phyloP scores from a whole-genome alignment of 2,888 invertebrate genomes.

The Myopa testacea region DNA sequence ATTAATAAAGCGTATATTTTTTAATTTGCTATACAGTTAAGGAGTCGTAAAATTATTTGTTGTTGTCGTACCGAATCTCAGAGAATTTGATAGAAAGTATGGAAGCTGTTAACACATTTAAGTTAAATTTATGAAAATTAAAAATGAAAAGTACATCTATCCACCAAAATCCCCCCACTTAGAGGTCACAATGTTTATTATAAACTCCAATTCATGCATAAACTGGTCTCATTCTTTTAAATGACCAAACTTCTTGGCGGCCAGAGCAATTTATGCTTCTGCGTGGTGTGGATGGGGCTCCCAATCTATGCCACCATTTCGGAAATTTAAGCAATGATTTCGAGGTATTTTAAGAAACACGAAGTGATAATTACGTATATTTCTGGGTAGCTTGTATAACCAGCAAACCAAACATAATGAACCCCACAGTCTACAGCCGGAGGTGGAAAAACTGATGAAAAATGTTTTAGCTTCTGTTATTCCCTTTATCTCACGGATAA shows the following conservation, averaged over 20 bases:
- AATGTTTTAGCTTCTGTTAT: too few relatives aligned
- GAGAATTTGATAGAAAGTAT: background rate
- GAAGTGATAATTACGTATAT: too few relatives aligned
- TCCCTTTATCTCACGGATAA: too few relatives aligned
- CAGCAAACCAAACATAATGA: too few relatives aligned
- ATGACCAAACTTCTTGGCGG: background rate
- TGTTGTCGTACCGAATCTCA: conserved; percentile 44
- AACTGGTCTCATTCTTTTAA: background rate
- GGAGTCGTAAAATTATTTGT: conserved; percentile 46
- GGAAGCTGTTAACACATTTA: conserved; percentile 51
- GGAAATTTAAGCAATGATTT: too few relatives aligned
- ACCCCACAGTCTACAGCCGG: too few relatives aligned
- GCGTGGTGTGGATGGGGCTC: too few relatives aligned
- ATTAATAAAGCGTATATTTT: background rate
- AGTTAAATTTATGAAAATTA: conserved; percentile 67
- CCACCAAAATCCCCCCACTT: conserved; percentile 28
- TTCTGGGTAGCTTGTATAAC: too few relatives aligned
- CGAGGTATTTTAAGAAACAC: too few relatives aligned
- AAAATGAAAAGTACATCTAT: conserved; percentile 56
- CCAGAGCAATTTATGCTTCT: too few relatives aligned
- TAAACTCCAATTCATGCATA: background rate
- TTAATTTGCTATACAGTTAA: conserved; percentile 51
- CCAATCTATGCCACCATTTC: too few relatives aligned
- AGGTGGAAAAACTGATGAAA: too few relatives aligned
- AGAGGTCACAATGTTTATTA: conserved; percentile 61